A percentile compares a stretch with the other conserved stretches of the same genome.
These are phyloP conservation scores for Dasypus novemcinctus DNA, from an alignment of 2,113 vertebrate species.

Conservation along the genomic window DNA sequence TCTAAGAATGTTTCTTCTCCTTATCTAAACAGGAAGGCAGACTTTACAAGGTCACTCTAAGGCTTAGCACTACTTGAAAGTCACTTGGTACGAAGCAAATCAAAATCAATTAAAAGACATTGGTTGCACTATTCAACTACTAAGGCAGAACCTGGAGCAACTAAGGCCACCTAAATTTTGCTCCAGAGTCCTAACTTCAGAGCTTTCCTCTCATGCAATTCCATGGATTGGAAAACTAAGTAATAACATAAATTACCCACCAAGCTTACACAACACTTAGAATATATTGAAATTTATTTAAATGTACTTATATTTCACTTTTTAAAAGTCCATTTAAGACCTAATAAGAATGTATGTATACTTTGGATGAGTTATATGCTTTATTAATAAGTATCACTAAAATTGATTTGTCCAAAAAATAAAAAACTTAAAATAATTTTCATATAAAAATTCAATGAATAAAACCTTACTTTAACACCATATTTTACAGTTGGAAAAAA, in stretches of 20 bases:
- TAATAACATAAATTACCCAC: fast-evolving
- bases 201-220: background rate
- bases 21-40: background rate
- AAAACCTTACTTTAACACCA: background rate
- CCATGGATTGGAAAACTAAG: background rate
- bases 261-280: background rate
- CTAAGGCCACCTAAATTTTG: too few relatives aligned
- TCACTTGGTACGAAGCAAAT: background rate
- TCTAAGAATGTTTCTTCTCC: background rate
- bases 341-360: too few relatives aligned
- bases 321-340: too few relatives aligned
- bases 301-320: fast-evolving
- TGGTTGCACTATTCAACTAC: too few relatives aligned
- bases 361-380: too few relatives aligned
- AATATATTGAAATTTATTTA: too few relatives aligned
- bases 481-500: too few relatives aligned
- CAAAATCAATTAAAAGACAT: too few relatives aligned
- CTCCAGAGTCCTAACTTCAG: background rate
- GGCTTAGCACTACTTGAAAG: background rate
- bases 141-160: background rate
- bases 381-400: too few relatives aligned
- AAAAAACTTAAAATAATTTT: too few relatives aligned
- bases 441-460: fast-evolving
- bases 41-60: background rate
- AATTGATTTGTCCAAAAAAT: too few relatives aligned